Conservation (phyloP, 2,888 invertebrate species). For the Acronicta alni region DNA sequence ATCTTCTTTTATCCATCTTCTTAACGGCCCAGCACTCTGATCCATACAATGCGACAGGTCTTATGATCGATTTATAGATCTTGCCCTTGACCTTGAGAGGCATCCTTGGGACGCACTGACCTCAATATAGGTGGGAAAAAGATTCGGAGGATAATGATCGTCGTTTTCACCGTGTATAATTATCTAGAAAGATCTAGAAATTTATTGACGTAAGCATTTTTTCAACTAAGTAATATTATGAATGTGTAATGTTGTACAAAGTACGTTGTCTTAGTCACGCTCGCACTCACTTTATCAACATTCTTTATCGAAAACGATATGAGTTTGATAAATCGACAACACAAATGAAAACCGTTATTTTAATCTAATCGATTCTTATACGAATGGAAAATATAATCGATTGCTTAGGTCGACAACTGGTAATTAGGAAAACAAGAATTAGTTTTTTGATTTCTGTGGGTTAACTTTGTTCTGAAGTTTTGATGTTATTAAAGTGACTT, state of each 20-base stretch:
- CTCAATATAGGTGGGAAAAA: too few relatives aligned
- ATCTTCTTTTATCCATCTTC: too few relatives aligned
- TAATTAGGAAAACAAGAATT: not conserved
- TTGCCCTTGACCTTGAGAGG: too few relatives aligned
- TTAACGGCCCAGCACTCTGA: too few relatives aligned
- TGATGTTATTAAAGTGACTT: too few relatives aligned
- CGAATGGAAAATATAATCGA: slow-evolving; percentile 12
- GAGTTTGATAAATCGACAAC: slow-evolving; percentile 42
- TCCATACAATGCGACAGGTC: too few relatives aligned
- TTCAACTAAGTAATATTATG: not conserved
- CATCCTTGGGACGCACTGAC: too few relatives aligned
- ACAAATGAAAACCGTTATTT: slow-evolving; percentile 8
- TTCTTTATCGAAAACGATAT: slow-evolving; percentile 40
- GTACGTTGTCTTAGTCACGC: slow-evolving; percentile 40
- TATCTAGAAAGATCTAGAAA: not conserved
- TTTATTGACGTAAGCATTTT: not conserved
- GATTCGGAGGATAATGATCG: too few relatives aligned
- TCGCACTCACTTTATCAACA: slow-evolving; percentile 30
- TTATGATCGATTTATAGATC: too few relatives aligned
- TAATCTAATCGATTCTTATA: slow-evolving; percentile 9
- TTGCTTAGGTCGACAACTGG: not conserved
- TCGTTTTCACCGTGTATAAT: too few relatives aligned
- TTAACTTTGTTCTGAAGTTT: too few relatives aligned
- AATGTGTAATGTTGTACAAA: slow-evolving; percentile 6
- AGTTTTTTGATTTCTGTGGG: too few relatives aligned